These are phyloP conservation scores for Tipula helvola DNA, from an alignment of 2,888 invertebrate species.

Conservation along the genomic window DNA sequence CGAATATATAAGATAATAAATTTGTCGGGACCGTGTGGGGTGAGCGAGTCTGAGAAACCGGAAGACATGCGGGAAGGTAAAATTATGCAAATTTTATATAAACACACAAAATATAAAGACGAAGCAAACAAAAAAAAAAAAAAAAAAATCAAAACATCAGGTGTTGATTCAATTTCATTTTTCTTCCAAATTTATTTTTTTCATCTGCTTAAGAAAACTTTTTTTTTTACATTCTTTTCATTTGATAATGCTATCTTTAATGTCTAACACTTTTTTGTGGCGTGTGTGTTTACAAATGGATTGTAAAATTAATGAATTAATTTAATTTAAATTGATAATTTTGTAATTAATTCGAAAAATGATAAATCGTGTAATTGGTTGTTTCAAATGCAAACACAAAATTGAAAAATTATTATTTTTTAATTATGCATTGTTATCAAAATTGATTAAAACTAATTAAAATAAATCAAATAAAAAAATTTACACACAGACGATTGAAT, in stretches of 20 bases:
- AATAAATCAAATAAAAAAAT: neutral
- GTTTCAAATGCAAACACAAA: neutral
- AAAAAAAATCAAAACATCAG: neutral
- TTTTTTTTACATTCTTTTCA: neutral
- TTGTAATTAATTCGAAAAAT: neutral
- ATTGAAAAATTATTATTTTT: neutral
- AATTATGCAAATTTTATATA: neutral
- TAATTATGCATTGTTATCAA: neutral
- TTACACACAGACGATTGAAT: neutral
- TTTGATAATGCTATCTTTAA: neutral
- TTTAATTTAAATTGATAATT: neutral
- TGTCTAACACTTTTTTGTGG: neutral
- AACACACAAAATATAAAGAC: neutral
- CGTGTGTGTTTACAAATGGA: neutral
- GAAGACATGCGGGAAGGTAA: neutral
- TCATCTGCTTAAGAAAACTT: neutral
- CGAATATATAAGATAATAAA: neutral
- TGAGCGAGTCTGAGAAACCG: neutral
- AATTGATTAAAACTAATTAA: neutral
- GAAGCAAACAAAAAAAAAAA: neutral
- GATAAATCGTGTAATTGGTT: neutral
- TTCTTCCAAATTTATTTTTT: neutral
- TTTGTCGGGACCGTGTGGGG: neutral
- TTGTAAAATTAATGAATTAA: neutral
- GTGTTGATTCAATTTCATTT: slow-evolving; percentile 4